Evolutionary conservation across 1,140 invertebrate genomes (phyloP).

Genomic region (Lanistes nyassanus): DNA sequence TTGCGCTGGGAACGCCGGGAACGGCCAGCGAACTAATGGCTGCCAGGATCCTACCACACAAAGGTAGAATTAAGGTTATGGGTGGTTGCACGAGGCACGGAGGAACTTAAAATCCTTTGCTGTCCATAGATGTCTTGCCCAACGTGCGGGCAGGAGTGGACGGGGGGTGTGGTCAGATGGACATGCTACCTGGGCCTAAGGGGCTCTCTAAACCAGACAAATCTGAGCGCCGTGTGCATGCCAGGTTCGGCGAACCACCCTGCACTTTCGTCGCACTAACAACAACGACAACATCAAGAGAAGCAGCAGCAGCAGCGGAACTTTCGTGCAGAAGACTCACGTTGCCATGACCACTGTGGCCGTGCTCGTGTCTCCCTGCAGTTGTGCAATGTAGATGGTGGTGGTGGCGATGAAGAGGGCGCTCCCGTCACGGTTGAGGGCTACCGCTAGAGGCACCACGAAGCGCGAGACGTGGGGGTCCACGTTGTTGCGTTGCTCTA

Average conservation of each 20-base stretch:
- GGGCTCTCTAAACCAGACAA: no score
- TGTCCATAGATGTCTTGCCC: no score
- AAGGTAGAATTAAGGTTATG: not conserved
- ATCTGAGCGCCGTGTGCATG: not conserved
- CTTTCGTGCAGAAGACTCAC: constrained; percentile 10
- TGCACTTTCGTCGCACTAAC: no score
- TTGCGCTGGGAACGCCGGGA: constrained; percentile 37
- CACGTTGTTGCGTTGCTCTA: constrained; percentile 35
- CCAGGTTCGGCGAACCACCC: not conserved
- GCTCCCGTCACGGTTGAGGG: constrained; percentile 41
- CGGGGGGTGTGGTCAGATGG: no score
- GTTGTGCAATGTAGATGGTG: constrained; percentile 36
- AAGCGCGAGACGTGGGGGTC: constrained; percentile 41
- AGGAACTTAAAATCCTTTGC: no score
- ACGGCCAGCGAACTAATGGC: constrained; percentile 32
- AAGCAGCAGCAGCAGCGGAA: not conserved
- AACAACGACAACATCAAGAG: not conserved
- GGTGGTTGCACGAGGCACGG: no score
- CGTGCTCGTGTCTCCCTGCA: not conserved
- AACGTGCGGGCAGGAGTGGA: no score
- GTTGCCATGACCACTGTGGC: not conserved
- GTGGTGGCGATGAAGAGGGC: constrained; percentile 39
- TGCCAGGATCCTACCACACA: constrained; percentile 27
- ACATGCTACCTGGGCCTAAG: no score
- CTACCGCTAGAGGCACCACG: constrained; percentile 45